Conservation (phyloP, 2,797 vertebrate genomes). For the Salmo trutta region DNA sequence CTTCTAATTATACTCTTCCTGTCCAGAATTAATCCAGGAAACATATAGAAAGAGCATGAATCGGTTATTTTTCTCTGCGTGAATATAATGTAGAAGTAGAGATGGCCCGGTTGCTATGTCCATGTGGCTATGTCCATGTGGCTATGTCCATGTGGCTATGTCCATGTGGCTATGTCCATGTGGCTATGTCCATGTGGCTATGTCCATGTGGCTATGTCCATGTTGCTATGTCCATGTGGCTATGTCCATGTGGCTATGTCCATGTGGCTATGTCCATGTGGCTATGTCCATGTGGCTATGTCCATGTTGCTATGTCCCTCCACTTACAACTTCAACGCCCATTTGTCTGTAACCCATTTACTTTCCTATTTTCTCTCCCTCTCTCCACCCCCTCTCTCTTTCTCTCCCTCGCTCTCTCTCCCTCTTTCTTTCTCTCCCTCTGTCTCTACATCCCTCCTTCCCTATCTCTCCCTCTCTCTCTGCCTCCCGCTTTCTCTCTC, state of each 20-base stretch:
- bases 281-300: not conserved
- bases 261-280: too few species aligned
- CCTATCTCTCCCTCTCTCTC: not conserved
- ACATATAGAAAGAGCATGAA: not conserved
- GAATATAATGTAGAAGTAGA: not conserved
- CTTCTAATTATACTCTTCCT: not conserved
- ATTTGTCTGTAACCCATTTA: not conserved
- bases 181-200: too few species aligned
- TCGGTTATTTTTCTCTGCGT: not conserved
- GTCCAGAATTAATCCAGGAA: not conserved
- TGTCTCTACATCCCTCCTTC: slow-evolving; percentile 39
- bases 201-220: too few species aligned
- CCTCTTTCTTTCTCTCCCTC: slow-evolving; percentile 55
- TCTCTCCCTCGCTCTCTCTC: slow-evolving; percentile 1
- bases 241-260: too few species aligned
- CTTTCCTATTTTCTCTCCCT: slow-evolving; percentile 10
- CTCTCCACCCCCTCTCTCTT: not conserved
- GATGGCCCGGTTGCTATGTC: not conserved
- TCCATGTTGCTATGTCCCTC: not conserved
- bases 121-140: too few species aligned
- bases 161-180: not conserved
- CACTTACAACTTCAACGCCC: not conserved
- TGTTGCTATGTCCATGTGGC: too few species aligned
- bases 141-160: too few species aligned
- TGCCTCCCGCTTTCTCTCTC: slow-evolving; percentile 16